These are phyloP conservation scores for Pyrrhosoma nymphula DNA, from an alignment of 2,888 invertebrate genomes.

Conservation along the genomic window DNA sequence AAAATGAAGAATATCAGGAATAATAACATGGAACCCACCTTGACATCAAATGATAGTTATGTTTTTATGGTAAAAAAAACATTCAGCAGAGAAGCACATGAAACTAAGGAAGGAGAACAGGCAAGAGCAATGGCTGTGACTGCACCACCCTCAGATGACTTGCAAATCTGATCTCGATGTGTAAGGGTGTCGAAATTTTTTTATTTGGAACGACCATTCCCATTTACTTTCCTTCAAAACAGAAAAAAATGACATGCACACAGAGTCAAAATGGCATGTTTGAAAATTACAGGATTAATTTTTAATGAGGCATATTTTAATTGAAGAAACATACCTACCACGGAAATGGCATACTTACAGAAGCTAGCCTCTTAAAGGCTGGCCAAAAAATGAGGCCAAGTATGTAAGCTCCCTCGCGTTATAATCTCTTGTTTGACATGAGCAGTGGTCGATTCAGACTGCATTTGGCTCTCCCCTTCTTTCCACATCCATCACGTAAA, in stretches of 20 bases:
- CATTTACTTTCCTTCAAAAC: slow-evolving; percentile 44
- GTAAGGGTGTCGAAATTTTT: slow-evolving; percentile 1
- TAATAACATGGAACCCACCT: slow-evolving; percentile 42
- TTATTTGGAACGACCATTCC: slow-evolving; percentile 28
- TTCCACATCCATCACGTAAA: slow-evolving; percentile 50
- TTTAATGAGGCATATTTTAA: slow-evolving; percentile 56
- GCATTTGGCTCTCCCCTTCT: slow-evolving; percentile 62
- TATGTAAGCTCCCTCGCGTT: slow-evolving; percentile 65
- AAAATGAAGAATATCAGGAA: neutral
- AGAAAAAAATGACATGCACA: slow-evolving; percentile 64
- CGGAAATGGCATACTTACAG: slow-evolving; percentile 63
- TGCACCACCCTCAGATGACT: slow-evolving; percentile 54
- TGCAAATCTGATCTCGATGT: slow-evolving; percentile 45
- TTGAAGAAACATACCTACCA: slow-evolving; percentile 66
- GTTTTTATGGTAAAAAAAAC: slow-evolving; percentile 6
- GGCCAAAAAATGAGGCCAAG: slow-evolving; percentile 64
- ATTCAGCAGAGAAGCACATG: slow-evolving; percentile 2
- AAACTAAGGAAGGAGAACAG: slow-evolving; percentile 52
- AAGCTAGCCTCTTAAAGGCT: slow-evolving; percentile 66
- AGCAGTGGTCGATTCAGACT: slow-evolving; percentile 53
- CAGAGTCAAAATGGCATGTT: slow-evolving; percentile 62
- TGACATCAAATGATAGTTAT: slow-evolving; percentile 27
- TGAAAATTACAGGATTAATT: slow-evolving; percentile 47
- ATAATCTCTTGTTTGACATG: slow-evolving; percentile 64
- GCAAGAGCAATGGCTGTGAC: slow-evolving; percentile 40